phyloP scores from a whole-genome alignment of 2,888 invertebrate species.

The Seira ritae region DNA sequence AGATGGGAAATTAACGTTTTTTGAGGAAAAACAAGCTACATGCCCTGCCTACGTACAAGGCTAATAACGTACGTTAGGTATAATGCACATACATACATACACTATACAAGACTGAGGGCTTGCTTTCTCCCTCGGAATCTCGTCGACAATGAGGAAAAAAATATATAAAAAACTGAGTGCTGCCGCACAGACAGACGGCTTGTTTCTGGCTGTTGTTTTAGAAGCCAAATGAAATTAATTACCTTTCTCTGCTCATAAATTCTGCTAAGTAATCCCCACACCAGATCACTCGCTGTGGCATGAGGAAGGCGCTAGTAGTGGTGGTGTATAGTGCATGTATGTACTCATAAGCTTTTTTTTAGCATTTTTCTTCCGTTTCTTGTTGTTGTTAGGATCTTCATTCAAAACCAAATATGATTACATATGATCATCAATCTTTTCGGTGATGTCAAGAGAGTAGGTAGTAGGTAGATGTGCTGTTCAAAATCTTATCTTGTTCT shows the following conservation, averaged over 20 bases:
- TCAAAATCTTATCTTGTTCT: neutral
- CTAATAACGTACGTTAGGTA: too few species aligned
- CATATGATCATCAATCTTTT: slow-evolving; percentile 52
- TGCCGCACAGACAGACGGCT: neutral
- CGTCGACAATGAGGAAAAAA: neutral
- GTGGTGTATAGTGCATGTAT: too few species aligned
- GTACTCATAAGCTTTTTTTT: too few species aligned
- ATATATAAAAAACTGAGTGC: neutral
- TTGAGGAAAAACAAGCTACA: too few species aligned
- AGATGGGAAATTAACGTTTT: too few species aligned
- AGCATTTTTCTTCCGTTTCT: slow-evolving; percentile 4
- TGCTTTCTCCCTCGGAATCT: too few species aligned
- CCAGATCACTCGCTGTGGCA: neutral
- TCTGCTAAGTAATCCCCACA: slow-evolving; percentile 39
- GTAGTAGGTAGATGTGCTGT: neutral
- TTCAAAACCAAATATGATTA: slow-evolving; percentile 45
- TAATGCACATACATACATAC: too few species aligned
- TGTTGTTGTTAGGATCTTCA: neutral
- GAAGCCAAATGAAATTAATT: slow-evolving; percentile 44
- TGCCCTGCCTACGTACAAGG: too few species aligned
- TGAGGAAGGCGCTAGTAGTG: too few species aligned
- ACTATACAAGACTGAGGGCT: too few species aligned
- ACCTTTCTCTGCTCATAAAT: slow-evolving; percentile 42
- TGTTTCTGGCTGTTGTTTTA: slow-evolving; percentile 23
- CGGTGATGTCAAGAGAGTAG: neutral